Evolutionary conservation across 2,113 vertebrate species (phyloP).

Genomic region (Noturus placidus): DNA sequence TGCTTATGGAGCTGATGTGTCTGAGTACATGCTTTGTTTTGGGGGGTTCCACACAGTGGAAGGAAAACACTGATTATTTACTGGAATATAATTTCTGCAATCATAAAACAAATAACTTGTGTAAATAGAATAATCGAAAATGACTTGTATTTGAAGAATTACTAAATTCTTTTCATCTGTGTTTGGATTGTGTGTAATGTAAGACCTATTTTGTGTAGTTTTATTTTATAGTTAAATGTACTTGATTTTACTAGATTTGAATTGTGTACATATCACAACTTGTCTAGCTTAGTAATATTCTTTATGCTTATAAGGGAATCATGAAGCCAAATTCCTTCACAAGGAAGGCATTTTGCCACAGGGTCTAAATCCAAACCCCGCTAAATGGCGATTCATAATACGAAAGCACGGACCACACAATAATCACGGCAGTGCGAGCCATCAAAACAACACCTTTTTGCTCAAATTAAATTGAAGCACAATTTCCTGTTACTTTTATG

Average conservation of each 20-base stretch:
- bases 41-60: neutral
- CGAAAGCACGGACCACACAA: neutral
- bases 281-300: neutral
- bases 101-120: neutral
- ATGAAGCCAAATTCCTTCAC: neutral
- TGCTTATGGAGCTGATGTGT: neutral
- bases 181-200: neutral
- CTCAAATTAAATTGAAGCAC: neutral
- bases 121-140: neutral
- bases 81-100: neutral
- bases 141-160: neutral
- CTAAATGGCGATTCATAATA: neutral
- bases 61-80: neutral
- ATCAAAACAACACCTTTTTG: neutral
- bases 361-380: neutral
- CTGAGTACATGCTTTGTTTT: neutral
- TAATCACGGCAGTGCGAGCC: neutral
- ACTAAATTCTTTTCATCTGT: neutral
- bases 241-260: neutral
- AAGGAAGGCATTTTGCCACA: neutral
- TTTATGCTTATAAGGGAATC: conserved; percentile 3
- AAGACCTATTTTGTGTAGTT: conserved; percentile 11
- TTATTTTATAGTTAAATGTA: neutral
- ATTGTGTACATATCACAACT: neutral
- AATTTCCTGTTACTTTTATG: neutral